These are phyloP conservation scores for Anadara kagoshimensis DNA, from an alignment of 1,140 invertebrate genomes.

Conservation along the genomic window DNA sequence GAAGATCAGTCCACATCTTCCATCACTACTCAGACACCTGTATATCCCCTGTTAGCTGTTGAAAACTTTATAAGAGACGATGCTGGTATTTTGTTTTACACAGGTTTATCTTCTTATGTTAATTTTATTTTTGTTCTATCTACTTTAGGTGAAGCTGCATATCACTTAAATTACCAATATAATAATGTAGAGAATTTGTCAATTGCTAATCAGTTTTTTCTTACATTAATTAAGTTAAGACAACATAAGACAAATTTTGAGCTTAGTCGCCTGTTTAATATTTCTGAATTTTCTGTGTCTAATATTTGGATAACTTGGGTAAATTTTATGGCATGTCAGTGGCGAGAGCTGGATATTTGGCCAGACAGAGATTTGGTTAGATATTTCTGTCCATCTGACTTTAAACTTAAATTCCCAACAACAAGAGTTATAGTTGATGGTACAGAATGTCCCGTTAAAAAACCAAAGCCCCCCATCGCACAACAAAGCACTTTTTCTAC, in stretches of 20 bases:
- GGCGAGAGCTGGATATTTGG: constrained; percentile 54
- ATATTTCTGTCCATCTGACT: constrained; percentile 46
- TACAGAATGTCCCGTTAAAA: too few species aligned
- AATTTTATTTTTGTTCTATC: constrained; percentile 38
- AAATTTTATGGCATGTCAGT: constrained; percentile 51
- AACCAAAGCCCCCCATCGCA: constrained; percentile 2
- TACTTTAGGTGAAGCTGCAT: constrained; percentile 21
- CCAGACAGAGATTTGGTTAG: constrained; percentile 43
- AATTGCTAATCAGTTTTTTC: constrained; percentile 52
- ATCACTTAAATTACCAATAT: constrained; percentile 68
- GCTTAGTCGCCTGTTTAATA: constrained; percentile 49
- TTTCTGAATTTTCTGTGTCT: constrained; percentile 38
- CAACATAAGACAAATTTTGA: constrained; percentile 47
- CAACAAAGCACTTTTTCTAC: constrained; percentile 26
- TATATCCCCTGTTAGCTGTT: too few species aligned
- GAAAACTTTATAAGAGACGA: constrained; percentile 75
- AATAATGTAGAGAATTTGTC: constrained; percentile 22
- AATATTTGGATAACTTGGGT: constrained; percentile 60
- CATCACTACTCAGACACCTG: neutral
- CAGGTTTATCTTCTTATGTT: constrained; percentile 33
- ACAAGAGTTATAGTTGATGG: too few species aligned
- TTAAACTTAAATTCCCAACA: constrained; percentile 46
- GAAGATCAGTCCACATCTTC: too few species aligned
- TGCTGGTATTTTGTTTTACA: constrained; percentile 67
- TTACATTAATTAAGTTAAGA: constrained; percentile 58